These are phyloP conservation scores for Cryptus viduatorius DNA, from an alignment of 2,888 invertebrate genomes.

Conservation along the genomic window DNA sequence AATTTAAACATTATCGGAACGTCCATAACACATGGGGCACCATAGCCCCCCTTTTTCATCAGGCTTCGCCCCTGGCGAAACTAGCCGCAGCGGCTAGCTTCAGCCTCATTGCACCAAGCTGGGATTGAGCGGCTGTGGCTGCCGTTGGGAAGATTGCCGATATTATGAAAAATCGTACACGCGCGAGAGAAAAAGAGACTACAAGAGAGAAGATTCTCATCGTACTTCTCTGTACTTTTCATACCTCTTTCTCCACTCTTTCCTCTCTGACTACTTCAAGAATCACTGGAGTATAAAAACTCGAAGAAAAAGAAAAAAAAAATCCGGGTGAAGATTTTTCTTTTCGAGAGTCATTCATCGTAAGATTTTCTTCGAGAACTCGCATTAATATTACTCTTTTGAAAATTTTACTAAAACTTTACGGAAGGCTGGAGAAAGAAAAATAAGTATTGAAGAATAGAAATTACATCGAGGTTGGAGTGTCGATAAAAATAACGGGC, in stretches of 20 bases:
- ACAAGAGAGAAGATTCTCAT: background rate
- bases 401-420: background rate
- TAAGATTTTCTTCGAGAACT: slow-evolving; percentile 29
- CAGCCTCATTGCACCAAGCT: slow-evolving; percentile 12
- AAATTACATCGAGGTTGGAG: too few relatives aligned
- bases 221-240: slow-evolving; percentile 19
- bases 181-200: slow-evolving; percentile 41
- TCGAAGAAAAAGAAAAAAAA: slow-evolving; percentile 1
- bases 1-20: too few relatives aligned
- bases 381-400: slow-evolving; percentile 28
- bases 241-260: slow-evolving; percentile 3
- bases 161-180: slow-evolving; percentile 67
- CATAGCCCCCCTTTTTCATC: too few relatives aligned
- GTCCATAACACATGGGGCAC: too few relatives aligned
- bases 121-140: slow-evolving; percentile 57
- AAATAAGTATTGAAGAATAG: too few relatives aligned
- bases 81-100: too few relatives aligned
- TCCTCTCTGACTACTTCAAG: slow-evolving; percentile 22
- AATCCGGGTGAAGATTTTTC: slow-evolving; percentile 41
- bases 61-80: too few relatives aligned
- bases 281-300: slow-evolving; percentile 53
- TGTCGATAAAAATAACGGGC: too few relatives aligned
- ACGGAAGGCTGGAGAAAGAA: too few relatives aligned
- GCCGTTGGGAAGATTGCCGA: slow-evolving; percentile 61
- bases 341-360: slow-evolving; percentile 49